Evolutionary conservation across 2,888 invertebrate species (phyloP), one percentile per base, ranked within the genome.

Genomic region (Drosophila koepferae): DNA sequence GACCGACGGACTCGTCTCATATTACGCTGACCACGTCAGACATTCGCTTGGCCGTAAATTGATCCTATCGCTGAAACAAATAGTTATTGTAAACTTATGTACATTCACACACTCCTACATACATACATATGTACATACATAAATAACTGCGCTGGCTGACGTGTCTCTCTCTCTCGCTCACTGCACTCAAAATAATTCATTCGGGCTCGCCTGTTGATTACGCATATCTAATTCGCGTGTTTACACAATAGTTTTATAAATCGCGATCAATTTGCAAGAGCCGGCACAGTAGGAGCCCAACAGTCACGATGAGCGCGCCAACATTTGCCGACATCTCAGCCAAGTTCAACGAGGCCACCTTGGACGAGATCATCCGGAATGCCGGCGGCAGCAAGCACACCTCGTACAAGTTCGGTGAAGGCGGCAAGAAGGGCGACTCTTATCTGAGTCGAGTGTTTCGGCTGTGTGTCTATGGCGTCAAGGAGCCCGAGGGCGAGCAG

Each of bases 391-490:
- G 92, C 2, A 90, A 91, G 51, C 89, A 94, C 23, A 91, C 91
- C 2, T 92, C 92, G 0, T 94, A 93, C 91, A 90, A 92, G 67
- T 94, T 94, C 68, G 92, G 92, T 1, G 84, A 90, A 31, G 92
- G 92, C 9, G 93, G 92, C 68, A 93, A 93, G 58, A 96, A 95
- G 91, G 96, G 96, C 0, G 96, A 96, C 83, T 95, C 95, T 0
- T 96, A 96, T 84, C 90, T 96, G 56, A 96, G 96, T 79, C 94
- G 94, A 70, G 93, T 96, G 1, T 94, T 94, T 56, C 94, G 95
- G 43, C 94, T 96, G 38, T 94, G 92, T 58, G 93, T 96, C 6
- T 92, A 80, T 55, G 93, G 95, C 2, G 74, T 89, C 0, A 86
- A 91, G 40, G 89, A 90, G 40, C 48, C 69, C 5, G 77, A 72